These are phyloP conservation scores for Diarsia mendica DNA, from an alignment of 2,888 invertebrate species.

Conservation along the genomic window DNA sequence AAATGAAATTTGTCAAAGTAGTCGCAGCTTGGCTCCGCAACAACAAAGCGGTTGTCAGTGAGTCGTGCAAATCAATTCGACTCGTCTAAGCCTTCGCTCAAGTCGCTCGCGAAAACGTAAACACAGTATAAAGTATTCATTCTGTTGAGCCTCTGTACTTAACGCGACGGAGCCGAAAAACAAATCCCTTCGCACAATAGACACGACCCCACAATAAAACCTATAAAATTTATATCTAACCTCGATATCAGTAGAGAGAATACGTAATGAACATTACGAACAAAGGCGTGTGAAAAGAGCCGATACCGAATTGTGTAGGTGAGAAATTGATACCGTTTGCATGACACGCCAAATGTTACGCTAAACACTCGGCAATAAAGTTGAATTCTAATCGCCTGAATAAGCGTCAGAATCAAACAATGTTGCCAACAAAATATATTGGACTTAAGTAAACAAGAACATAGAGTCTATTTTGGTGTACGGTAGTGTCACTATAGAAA, in stretches of 20 bases:
- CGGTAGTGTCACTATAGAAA: conserved; percentile 53
- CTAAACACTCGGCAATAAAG: conserved; percentile 65
- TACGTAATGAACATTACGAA: conserved; percentile 89
- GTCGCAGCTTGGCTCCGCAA: conserved; percentile 10
- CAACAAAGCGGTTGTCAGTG: conserved; percentile 57
- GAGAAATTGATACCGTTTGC: conserved; percentile 78
- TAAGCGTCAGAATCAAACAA: conserved; percentile 71
- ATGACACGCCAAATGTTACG: conserved; percentile 63
- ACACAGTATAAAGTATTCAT: conserved; percentile 75
- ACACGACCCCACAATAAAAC: conserved; percentile 80
- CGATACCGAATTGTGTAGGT: conserved; percentile 84
- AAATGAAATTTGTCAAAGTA: conserved; percentile 53
- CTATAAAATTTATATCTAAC: conserved; percentile 86
- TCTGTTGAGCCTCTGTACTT: conserved; percentile 69
- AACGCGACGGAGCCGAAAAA: conserved; percentile 72
- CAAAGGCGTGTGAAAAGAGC: conserved; percentile 86
- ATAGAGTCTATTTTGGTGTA: conserved; percentile 65
- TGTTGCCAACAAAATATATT: conserved; percentile 61
- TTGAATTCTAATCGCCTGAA: conserved; percentile 64
- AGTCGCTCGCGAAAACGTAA: conserved; percentile 69
- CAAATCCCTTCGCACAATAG: conserved; percentile 80
- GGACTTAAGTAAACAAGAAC: conserved; percentile 56
- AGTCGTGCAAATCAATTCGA: conserved; percentile 62
- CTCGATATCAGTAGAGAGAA: conserved; percentile 86
- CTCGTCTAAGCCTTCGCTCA: conserved; percentile 61